These are phyloP conservation scores for Pimpla rufipes DNA, from an alignment of 2,888 invertebrate genomes.

Conservation along the genomic window DNA sequence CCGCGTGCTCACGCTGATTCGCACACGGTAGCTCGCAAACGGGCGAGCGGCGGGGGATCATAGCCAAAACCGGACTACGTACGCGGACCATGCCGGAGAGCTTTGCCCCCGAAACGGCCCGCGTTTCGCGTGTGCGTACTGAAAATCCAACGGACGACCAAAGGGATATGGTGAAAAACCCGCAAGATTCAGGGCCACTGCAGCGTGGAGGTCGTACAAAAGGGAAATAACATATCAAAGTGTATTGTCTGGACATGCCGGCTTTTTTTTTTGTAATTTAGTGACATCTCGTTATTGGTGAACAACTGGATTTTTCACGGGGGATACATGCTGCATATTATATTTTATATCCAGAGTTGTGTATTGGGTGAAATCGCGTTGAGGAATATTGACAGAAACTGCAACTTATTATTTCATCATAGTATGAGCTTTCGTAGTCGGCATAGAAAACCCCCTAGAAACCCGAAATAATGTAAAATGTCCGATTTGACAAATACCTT, in stretches of 20 bases:
- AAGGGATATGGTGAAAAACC: conserved; percentile 15
- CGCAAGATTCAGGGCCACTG: not conserved
- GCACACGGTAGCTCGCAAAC: conserved; percentile 43
- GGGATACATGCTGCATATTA: no score
- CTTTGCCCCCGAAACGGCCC: conserved; percentile 15
- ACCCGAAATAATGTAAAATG: not conserved
- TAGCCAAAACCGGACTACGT: conserved; percentile 37
- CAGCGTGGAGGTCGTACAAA: not conserved
- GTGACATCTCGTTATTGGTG: not conserved
- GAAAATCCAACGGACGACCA: conserved; percentile 15
- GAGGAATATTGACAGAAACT: no score
- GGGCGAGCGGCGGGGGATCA: conserved; percentile 14
- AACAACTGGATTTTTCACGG: no score
- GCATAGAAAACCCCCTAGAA: not conserved
- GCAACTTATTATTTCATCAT: not conserved
- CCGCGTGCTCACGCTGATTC: conserved; percentile 72
- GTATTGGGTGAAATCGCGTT: no score
- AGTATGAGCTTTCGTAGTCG: no score
- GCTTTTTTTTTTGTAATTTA: not conserved
- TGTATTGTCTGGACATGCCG: not conserved
- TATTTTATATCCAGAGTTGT: no score
- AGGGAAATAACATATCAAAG: not conserved
- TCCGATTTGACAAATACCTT: not conserved
- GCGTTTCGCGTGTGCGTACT: conserved; percentile 1
- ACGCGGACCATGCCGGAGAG: conserved; percentile 10